Percentiles rank a stretch among this genome's conserved stretches.
Evolutionary conservation across 2,888 invertebrate genomes (phyloP).

Genomic region (Penaeus monodon): DNA sequence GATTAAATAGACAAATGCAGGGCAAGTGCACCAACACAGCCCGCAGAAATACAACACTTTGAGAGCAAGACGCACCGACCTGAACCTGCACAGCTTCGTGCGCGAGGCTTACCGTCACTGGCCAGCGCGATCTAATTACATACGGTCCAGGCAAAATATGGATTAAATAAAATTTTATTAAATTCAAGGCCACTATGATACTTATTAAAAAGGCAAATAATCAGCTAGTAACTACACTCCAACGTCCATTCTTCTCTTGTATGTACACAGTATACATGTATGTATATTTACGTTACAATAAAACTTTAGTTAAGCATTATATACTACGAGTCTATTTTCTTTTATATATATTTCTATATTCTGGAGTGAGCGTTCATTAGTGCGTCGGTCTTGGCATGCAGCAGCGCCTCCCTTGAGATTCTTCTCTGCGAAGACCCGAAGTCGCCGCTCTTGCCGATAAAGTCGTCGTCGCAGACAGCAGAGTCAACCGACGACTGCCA

Average conservation of each 20-base stretch:
- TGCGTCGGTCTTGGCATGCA: conserved; percentile 46
- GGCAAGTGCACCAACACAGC: neutral
- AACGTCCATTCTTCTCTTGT: neutral
- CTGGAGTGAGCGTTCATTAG: conserved; percentile 47
- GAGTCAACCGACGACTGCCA: conserved; percentile 65
- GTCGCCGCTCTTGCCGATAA: conserved; percentile 50
- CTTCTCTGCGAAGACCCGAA: conserved; percentile 45
- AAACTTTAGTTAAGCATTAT: too few relatives aligned
- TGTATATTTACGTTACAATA: conserved; percentile 8
- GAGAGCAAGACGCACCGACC: too few relatives aligned
- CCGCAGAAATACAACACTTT: too few relatives aligned
- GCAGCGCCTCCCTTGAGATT: conserved; percentile 46
- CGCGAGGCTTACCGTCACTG: too few relatives aligned
- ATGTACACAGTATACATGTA: conserved; percentile 27
- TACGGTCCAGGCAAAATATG: too few relatives aligned
- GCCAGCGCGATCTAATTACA: too few relatives aligned
- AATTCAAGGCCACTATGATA: conserved; percentile 7
- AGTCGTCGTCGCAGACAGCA: conserved; percentile 60
- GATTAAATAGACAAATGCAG: conserved; percentile 6
- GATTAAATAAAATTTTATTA: too few relatives aligned
- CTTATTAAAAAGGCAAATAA: conserved; percentile 9
- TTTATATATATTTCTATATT: conserved; percentile 26
- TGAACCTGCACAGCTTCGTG: too few relatives aligned
- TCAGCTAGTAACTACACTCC: neutral
- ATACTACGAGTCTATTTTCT: too few relatives aligned